phyloP scores from a whole-genome alignment of 2,888 invertebrate species.

The Amitus sp. region DNA sequence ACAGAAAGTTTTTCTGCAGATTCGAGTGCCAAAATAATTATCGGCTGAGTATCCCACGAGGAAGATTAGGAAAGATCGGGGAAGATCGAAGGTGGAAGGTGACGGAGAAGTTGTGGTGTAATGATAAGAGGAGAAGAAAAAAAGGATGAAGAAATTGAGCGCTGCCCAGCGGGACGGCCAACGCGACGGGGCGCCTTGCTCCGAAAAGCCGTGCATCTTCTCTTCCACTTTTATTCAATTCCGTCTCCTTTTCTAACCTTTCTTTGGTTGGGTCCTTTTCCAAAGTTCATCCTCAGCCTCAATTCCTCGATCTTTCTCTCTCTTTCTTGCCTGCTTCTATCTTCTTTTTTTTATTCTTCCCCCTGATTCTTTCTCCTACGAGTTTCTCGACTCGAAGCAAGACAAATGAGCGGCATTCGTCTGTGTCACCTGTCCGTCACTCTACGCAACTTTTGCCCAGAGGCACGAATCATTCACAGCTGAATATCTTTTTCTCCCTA shows the following conservation, averaged over 20 bases:
- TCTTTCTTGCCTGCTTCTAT: conserved; percentile 28
- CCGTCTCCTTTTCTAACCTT: conserved; percentile 24
- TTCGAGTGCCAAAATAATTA: too few species aligned
- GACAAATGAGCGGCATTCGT: conserved; percentile 66
- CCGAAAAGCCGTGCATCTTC: conserved; percentile 54
- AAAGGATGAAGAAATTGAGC: conserved; percentile 34
- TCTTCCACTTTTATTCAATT: conserved; percentile 42
- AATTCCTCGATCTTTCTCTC: conserved; percentile 13
- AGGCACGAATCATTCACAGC: conserved; percentile 44
- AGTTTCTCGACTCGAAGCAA: conserved; percentile 61
- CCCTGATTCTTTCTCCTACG: conserved; percentile 42
- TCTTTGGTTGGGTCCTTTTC: conserved; percentile 29
- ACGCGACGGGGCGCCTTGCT: conserved; percentile 56
- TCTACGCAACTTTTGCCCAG: conserved; percentile 58
- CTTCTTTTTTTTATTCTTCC: conserved; percentile 26
- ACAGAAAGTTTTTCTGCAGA: too few species aligned
- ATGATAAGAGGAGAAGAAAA: conserved; percentile 32
- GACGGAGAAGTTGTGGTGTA: conserved; percentile 12
- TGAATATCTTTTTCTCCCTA: conserved; percentile 21
- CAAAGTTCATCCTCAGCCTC: conserved; percentile 34
- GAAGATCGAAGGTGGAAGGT: conserved; percentile 7
- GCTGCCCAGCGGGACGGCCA: conserved; percentile 54
- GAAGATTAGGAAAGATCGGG: too few species aligned
- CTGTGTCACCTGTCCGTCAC: conserved; percentile 65
- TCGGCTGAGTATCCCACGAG: background rate